Conservation (phyloP, 2,113 vertebrate species). For the Speoplatyrhinus poulsoni region DNA sequence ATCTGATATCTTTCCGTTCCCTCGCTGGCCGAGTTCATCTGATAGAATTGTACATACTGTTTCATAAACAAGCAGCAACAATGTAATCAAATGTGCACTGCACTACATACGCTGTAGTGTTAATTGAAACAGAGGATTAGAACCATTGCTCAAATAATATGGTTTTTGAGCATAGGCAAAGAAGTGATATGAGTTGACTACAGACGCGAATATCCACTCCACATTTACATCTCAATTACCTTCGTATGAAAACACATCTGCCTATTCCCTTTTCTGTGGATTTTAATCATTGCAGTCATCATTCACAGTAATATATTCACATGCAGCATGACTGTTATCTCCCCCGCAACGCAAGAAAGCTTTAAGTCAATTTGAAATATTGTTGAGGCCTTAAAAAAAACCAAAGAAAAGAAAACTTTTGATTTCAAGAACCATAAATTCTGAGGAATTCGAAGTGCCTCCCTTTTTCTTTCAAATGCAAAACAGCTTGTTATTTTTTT, state of each 20-base stretch:
- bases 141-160: conserved; percentile 13
- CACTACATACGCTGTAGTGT: conserved; percentile 16
- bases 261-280: conserved; percentile 17
- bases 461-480: conserved; percentile 70
- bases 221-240: conserved; percentile 41
- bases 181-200: conserved; percentile 5
- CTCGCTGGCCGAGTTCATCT: conserved; percentile 12
- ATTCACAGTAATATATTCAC: conserved; percentile 53
- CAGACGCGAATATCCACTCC: conserved; percentile 5
- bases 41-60: conserved; percentile 20
- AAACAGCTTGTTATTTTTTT: conserved; percentile 73
- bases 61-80: conserved; percentile 31
- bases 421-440: conserved; percentile 58
- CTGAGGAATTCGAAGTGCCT: conserved; percentile 37
- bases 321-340: conserved; percentile 28
- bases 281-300: conserved; percentile 47
- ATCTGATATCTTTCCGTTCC: conserved; percentile 17
- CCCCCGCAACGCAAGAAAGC: conserved; percentile 26
- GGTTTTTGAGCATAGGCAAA: not conserved
- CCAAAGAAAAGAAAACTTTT: conserved; percentile 40
- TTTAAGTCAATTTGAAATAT: conserved; percentile 45
- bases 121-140: conserved; percentile 47
- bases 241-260: conserved; percentile 15
- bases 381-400: conserved; percentile 39
- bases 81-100: conserved; percentile 38